Conservation (phyloP, 2,797 vertebrate species). For the Darevskia nairensis region DNA sequence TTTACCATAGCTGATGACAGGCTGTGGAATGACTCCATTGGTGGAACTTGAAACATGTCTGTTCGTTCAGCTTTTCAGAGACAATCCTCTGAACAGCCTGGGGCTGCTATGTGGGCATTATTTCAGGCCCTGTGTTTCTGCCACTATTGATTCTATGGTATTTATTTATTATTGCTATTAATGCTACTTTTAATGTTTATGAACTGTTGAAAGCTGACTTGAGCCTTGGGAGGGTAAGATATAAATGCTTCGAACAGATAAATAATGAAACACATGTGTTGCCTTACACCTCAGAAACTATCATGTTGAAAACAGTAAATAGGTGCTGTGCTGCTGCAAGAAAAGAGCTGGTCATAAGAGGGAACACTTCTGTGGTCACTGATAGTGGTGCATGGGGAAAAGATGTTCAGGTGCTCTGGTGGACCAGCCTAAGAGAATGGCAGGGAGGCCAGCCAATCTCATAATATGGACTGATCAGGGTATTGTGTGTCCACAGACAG, state of each 20-base stretch:
- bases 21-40: not conserved
- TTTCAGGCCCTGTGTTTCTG: not conserved
- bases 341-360: not conserved
- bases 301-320: not conserved
- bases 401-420: no score
- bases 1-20: not conserved
- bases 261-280: not conserved
- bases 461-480: no score
- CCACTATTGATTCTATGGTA: not conserved
- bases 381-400: no score
- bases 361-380: not conserved
- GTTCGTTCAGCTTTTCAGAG: not conserved
- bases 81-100: not conserved
- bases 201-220: not conserved
- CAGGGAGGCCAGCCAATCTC: no score
- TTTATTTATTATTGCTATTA: constrained; percentile 15
- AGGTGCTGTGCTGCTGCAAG: not conserved
- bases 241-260: not conserved
- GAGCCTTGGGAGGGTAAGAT: not conserved
- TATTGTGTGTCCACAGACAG: no score
- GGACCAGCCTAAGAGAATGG: no score
- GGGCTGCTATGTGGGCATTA: not conserved
- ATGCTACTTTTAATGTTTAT: constrained; percentile 12
- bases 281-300: not conserved
- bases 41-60: not conserved